These are phyloP conservation scores for Uloborus plumipes DNA, from an alignment of 2,888 invertebrate genomes.

Conservation along the genomic window DNA sequence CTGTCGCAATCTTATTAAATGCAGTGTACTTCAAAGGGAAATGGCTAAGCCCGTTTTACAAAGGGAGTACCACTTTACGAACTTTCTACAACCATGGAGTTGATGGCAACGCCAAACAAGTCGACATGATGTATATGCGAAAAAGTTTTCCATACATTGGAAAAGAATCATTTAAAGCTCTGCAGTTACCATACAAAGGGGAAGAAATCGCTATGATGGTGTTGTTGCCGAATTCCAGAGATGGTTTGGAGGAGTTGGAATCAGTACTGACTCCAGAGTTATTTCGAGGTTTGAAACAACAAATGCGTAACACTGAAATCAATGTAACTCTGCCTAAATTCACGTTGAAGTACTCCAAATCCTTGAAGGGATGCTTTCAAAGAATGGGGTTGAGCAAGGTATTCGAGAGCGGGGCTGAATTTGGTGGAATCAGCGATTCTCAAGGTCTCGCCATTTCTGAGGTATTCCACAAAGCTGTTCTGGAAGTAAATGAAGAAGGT, in stretches of 20 bases:
- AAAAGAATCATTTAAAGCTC: constrained; percentile 20
- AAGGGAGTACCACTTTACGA: constrained; percentile 67
- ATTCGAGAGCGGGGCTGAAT: constrained; percentile 57
- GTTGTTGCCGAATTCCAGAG: constrained; percentile 42
- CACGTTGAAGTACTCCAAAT: constrained; percentile 37
- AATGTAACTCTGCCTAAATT: constrained; percentile 63
- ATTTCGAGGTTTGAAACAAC: constrained; percentile 18
- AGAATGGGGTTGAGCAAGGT: constrained; percentile 41
- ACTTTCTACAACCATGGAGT: constrained; percentile 40
- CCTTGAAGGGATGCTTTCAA: constrained; percentile 39
- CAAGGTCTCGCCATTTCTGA: constrained; percentile 59
- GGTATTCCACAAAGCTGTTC: constrained; percentile 64
- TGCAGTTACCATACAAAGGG: constrained; percentile 61
- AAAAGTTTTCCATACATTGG: constrained; percentile 15
- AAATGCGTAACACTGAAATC: constrained; percentile 29
- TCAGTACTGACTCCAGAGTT: constrained; percentile 20
- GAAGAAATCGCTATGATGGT: constrained; percentile 56
- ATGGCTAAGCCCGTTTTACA: constrained; percentile 81
- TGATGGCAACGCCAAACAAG: constrained; percentile 6
- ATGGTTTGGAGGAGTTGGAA: constrained; percentile 32
- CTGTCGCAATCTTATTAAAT: constrained; percentile 83
- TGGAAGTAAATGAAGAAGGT: constrained; percentile 65
- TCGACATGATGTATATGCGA: constrained; percentile 30
- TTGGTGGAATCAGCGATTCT: constrained; percentile 60
- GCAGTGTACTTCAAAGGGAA: constrained; percentile 88